Conservation (phyloP, 2,113 vertebrate genomes). For the Muscicapa adusta region DNA sequence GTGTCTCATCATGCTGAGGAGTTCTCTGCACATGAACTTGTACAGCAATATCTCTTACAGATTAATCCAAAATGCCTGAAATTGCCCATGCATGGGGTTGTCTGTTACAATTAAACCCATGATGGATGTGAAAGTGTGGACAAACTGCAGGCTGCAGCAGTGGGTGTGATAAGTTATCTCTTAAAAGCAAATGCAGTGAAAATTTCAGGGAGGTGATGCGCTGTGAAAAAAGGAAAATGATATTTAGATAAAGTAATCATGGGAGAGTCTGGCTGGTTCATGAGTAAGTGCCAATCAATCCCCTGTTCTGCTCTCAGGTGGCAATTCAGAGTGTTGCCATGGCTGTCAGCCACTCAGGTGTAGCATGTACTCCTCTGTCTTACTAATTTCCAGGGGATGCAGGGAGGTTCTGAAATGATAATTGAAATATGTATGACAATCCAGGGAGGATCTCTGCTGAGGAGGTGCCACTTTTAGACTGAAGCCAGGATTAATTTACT, state of each 20-base stretch:
- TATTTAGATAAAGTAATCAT: not conserved
- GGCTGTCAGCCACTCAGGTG: not conserved
- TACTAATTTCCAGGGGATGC: not conserved
- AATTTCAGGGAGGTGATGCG: not conserved
- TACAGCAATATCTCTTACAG: not conserved
- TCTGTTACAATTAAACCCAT: not conserved
- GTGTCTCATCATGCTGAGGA: not conserved
- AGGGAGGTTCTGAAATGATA: not conserved
- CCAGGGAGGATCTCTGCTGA: not conserved
- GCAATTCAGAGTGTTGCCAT: not conserved
- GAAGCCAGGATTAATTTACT: not conserved
- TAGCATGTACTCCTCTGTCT: not conserved
- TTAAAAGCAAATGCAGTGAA: not conserved
- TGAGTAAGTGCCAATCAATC: not conserved
- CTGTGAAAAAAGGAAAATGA: not conserved
- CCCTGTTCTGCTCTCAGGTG: not conserved
- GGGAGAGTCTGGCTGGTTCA: not conserved
- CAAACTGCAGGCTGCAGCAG: not conserved
- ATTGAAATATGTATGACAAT: not conserved
- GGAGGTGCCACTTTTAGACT: not conserved
- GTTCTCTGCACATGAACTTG: not conserved
- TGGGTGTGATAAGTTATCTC: not conserved
- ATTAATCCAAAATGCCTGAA: not conserved
- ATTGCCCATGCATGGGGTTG: not conserved
- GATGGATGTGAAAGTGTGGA: not conserved